Evolutionary conservation across 2,113 vertebrate genomes (phyloP), one percentile per base, ranked within the genome.

Genomic region (Mola mola): DNA sequence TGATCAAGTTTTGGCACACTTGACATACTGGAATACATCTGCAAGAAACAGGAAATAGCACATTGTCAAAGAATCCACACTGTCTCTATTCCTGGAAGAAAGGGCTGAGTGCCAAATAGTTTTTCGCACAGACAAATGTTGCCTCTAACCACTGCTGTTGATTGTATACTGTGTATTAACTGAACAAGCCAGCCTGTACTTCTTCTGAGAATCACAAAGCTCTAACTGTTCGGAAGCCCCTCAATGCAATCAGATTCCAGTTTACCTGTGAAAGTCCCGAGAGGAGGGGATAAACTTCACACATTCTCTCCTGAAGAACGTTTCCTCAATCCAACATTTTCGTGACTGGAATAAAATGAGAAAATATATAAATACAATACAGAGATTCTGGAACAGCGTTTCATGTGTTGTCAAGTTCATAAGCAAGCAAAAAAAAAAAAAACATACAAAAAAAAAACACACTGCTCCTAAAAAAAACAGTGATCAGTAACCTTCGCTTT

Each of bases 1-100:
- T 94, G 86, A 99, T 94, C 85, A 98, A 87, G 87, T 93, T 98
- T 74, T 96, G 95, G 82, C 96, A 98, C 37, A 97, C 88, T 58
- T 97, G 95, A 66, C 96, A 97, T 69, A 93, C 92, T 79, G 93
- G 88, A 66, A 82, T 73, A 84, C 96, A 98, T 81, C 96, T 98
- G 83, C 33, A 89, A 57, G 52, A 89, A 85, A 77, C 40, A 86
- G 71, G 57, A 85, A 69, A 66, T 57, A 10, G 70, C 36, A 69
- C 21, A 57, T 79, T 57, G 78, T 40, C 15, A 73, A 72, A 58
- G 34, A 68, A 65, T 72, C 37, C 31, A 53, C 36, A 60, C 37
- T 26, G 5, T 44, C 20, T 22, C 63, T 62, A 22, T 77, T 82
- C 69, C 64, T 83, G 85, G 73, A 84, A 67, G 55, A 3, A 70